phyloP scores from a whole-genome alignment of 2,113 vertebrate species.

The Apus apus region DNA sequence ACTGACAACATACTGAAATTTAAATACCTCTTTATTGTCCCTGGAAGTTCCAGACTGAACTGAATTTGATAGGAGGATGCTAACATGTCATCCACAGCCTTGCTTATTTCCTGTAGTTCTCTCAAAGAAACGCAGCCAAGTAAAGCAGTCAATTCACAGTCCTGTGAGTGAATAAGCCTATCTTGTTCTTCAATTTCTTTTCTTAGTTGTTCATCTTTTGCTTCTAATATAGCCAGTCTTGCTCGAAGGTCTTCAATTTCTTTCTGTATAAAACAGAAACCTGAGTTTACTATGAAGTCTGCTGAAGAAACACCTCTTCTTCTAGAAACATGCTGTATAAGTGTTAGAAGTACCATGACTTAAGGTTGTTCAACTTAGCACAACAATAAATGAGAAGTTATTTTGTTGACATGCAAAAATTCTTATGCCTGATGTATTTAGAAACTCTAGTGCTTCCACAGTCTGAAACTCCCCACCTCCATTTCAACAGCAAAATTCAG shows the following conservation, averaged over 20 bases:
- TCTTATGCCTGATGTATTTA: background rate
- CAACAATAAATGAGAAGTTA: background rate
- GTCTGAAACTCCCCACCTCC: background rate
- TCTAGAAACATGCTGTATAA: background rate
- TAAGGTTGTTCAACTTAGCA: background rate
- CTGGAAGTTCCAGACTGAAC: constrained; percentile 73
- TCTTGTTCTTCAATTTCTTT: constrained; percentile 79
- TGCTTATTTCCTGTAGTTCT: constrained; percentile 81
- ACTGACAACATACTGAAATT: background rate
- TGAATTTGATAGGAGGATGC: constrained; percentile 72
- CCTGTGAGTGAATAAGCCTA: constrained; percentile 69
- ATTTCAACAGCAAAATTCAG: background rate
- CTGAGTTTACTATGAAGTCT: background rate
- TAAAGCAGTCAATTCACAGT: constrained; percentile 75
- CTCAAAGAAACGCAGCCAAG: constrained; percentile 61
- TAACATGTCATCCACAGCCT: constrained; percentile 79
- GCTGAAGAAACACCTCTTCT: background rate
- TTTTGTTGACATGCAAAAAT: background rate
- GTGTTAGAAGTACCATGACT: background rate
- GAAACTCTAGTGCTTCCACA: background rate
- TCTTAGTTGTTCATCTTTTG: constrained; percentile 75
- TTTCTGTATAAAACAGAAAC: constrained; percentile 72
- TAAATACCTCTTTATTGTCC: constrained; percentile 80
- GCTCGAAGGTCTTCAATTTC: constrained; percentile 82
- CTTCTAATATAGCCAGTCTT: constrained; percentile 78